Conservation (phyloP, 2,888 invertebrate genomes). For the Lasioglossum zephyrum region DNA sequence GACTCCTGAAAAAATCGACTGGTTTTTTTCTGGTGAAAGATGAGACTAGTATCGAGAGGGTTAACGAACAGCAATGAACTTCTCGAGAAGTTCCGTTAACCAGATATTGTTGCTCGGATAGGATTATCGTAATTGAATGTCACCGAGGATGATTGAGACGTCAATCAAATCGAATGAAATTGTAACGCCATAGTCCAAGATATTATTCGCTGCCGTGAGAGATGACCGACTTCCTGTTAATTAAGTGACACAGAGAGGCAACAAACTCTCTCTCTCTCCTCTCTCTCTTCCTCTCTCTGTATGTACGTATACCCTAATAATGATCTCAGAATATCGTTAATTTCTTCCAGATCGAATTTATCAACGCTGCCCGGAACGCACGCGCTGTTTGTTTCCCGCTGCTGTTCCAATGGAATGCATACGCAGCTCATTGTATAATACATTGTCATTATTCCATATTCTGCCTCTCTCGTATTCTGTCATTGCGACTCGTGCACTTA, state of each 20-base stretch:
- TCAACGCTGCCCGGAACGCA: background rate
- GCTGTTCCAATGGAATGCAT: background rate
- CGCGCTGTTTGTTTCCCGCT: background rate
- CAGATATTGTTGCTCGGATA: background rate
- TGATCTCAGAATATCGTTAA: background rate
- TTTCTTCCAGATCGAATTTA: slow-evolving; percentile 10
- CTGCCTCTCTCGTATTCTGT: background rate
- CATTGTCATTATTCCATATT: slow-evolving; percentile 8
- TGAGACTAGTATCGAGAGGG: background rate
- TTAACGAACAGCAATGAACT: background rate
- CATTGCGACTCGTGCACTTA: background rate
- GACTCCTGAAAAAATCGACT: background rate
- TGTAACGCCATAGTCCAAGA: background rate
- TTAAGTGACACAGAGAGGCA: background rate
- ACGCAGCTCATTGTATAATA: background rate
- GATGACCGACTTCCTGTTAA: slow-evolving; percentile 16
- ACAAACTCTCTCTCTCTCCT: background rate
- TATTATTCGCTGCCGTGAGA: background rate
- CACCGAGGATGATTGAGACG: background rate
- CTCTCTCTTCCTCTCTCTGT: background rate
- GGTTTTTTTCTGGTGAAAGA: background rate
- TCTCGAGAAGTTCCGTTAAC: background rate
- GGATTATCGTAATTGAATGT: slow-evolving; percentile 7
- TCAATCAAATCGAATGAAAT: background rate
- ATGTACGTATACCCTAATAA: background rate